Conservation (phyloP, 2,888 invertebrate species). For the Itoplectis maculator region DNA sequence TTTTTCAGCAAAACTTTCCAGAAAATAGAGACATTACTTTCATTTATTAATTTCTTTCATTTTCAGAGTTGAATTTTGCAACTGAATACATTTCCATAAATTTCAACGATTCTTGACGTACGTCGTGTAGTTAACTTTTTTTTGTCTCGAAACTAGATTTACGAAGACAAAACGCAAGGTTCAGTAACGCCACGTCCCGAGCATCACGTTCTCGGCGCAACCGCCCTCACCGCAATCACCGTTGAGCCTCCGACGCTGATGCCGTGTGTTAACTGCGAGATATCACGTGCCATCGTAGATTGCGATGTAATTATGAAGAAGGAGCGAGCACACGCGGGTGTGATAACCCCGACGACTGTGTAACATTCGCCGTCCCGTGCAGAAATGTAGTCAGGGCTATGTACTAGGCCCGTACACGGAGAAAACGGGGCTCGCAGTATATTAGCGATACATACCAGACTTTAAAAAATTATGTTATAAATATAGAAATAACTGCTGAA, state of each 20-base stretch:
- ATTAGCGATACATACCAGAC: too few species aligned
- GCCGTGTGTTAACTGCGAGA: constrained; percentile 7
- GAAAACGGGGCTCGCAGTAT: too few species aligned
- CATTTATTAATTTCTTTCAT: neutral
- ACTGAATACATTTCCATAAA: too few species aligned
- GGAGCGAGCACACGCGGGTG: neutral
- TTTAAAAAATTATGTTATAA: too few species aligned
- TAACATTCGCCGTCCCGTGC: neutral
- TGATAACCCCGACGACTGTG: constrained; percentile 4
- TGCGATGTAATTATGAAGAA: constrained; percentile 31
- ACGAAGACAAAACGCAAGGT: neutral
- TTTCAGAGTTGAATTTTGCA: too few species aligned
- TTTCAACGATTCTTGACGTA: too few species aligned
- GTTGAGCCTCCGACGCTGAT: neutral
- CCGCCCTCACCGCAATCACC: neutral
- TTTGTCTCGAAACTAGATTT: neutral
- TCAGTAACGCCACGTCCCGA: neutral
- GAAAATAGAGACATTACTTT: neutral
- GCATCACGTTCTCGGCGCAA: too few species aligned
- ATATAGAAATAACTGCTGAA: too few species aligned
- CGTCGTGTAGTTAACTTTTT: too few species aligned
- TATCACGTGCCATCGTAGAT: neutral
- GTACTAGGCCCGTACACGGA: too few species aligned
- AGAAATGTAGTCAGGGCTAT: too few species aligned
- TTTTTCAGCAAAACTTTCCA: neutral